Conservation (phyloP, 2,888 invertebrate genomes). For the Marronus borbonicus region DNA sequence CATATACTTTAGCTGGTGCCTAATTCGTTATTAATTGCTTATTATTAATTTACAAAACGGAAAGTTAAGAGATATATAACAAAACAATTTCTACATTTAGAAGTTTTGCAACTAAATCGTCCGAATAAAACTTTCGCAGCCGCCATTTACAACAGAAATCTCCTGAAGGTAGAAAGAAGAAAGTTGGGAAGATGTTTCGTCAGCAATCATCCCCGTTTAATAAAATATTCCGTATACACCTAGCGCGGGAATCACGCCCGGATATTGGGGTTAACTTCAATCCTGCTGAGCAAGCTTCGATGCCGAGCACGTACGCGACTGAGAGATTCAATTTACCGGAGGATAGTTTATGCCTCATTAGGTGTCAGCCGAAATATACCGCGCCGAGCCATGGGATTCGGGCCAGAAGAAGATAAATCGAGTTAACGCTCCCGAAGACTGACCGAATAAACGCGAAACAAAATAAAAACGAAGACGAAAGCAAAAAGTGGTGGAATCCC, state of each 20-base stretch:
- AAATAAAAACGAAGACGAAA: neutral
- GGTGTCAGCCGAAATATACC: conserved; percentile 37
- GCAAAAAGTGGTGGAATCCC: no score
- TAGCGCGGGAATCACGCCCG: conserved; percentile 20
- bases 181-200: neutral
- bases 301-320: conserved; percentile 31
- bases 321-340: conserved; percentile 39
- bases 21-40: no score
- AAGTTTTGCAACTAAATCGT: no score
- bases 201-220: conserved; percentile 24
- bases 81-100: no score
- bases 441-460: neutral
- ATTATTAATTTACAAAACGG: no score
- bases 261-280: conserved; percentile 39
- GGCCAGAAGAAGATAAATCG: conserved; percentile 26
- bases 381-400: conserved; percentile 11
- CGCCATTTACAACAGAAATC: no score
- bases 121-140: no score
- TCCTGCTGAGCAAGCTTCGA: conserved; percentile 32
- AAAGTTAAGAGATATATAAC: no score
- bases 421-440: conserved; percentile 28
- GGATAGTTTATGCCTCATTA: conserved; percentile 44
- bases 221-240: conserved; percentile 16
- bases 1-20: no score
- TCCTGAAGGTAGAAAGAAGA: neutral